These are phyloP conservation scores for Nymphalis urticae DNA, from an alignment of 2,888 invertebrate species.

Conservation along the genomic window DNA sequence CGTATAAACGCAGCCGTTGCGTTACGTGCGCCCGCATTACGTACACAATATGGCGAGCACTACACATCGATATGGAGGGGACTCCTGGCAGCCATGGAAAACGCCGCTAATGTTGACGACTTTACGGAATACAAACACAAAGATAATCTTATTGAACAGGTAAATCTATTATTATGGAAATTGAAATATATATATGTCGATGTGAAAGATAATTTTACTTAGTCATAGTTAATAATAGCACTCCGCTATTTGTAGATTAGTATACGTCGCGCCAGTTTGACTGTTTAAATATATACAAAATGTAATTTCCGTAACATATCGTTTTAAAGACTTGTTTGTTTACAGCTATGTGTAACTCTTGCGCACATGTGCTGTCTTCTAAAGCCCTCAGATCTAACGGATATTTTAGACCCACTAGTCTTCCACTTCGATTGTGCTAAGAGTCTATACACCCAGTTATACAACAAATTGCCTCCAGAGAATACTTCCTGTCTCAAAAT, in stretches of 20 bases:
- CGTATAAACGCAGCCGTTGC: conserved; percentile 93
- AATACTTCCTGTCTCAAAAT: conserved; percentile 68
- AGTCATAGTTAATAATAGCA: too few relatives aligned
- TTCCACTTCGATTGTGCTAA: conserved; percentile 74
- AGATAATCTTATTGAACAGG: conserved; percentile 92
- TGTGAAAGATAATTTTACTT: background rate
- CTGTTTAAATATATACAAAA: too few relatives aligned
- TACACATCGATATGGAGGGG: conserved; percentile 85
- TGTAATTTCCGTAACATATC: too few relatives aligned
- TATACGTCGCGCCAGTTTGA: too few relatives aligned
- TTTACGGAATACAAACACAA: conserved; percentile 92
- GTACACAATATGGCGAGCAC: conserved; percentile 84
- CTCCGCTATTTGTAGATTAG: too few relatives aligned
- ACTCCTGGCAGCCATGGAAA: conserved; percentile 87
- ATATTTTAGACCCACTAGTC: conserved; percentile 75
- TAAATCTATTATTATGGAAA: conserved; percentile 45
- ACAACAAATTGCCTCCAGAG: conserved; percentile 68
- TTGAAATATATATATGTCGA: too few relatives aligned
- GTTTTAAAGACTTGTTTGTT: conserved; percentile 37
- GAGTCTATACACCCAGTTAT: conserved; percentile 62
- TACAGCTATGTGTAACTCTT: conserved; percentile 87
- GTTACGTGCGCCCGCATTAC: conserved; percentile 82
- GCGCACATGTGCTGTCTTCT: conserved; percentile 86
- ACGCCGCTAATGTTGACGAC: conserved; percentile 89
- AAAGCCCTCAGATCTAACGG: conserved; percentile 79